Evolutionary conservation across 1,140 invertebrate genomes (phyloP), one percentile per base, ranked within the genome.

Genomic region (Ylistrum balloti): DNA sequence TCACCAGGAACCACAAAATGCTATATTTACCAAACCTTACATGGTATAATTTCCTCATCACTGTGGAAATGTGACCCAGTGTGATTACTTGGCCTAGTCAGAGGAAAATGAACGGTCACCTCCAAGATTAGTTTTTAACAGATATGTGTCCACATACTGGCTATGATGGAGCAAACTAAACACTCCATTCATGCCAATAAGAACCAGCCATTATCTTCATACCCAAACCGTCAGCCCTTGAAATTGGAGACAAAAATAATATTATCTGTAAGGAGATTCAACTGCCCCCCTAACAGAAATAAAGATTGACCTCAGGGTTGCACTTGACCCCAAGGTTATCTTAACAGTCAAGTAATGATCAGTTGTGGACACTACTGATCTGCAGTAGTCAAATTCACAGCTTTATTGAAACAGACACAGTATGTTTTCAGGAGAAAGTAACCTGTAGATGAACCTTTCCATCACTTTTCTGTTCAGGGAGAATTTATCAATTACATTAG

Each of bases 211-310:
- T 74, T 74, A 74, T 74, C 56, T 74, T 74, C 22, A 74, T 74
- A n/a, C 56, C 56, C n/a, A 28, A 74, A 74, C 22, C 28, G 56
- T 74, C 56, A 74, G 56, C n/a, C 56, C 22, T 74, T 28, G 56
- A 74, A 74, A 74, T 74, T 74, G 56, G 56, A 74, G 56, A 74
- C 56, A 74, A n/a, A 74, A 74, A 74, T 74, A 74, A 74, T 74
- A 74, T 74, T 74, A 22, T 74, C 56, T 9, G 41, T 45, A 45
- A 45, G 41, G 56, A n/a, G 56, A 28, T 28, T 74, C 22, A 74
- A 74, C 22, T 5, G 56, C 2, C n/a, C 22, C 22, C 56, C 9
- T 22, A 74, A n/a, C 56, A 74, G 56, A 74, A 22, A n/a, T 9
- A 74, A 28, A 74, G 5, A n/a, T n/a, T 74, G 56, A 74, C 56